These are phyloP conservation scores for Cyrtorhinus lividipennis DNA, from an alignment of 1,140 invertebrate species.

Conservation along the genomic window DNA sequence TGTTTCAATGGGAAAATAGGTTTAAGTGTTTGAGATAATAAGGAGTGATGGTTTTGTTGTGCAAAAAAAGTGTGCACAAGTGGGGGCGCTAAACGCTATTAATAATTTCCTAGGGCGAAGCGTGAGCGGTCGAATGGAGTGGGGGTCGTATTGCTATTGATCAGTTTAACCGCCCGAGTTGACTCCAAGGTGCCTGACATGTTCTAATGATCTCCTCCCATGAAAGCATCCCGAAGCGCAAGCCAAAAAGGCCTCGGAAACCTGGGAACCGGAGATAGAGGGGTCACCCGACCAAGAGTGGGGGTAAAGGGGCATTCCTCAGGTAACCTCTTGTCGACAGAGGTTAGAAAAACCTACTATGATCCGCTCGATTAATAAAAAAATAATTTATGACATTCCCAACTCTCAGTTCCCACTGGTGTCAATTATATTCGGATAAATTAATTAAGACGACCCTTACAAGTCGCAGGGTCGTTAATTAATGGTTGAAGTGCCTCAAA, in stretches of 20 bases:
- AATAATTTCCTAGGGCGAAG: background rate
- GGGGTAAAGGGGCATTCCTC: background rate
- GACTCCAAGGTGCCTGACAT: slow-evolving; percentile 3
- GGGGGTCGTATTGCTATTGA: background rate
- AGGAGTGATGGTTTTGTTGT: too few relatives aligned
- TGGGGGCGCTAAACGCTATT: background rate
- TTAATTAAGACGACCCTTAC: too few relatives aligned
- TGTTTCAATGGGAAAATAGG: too few relatives aligned
- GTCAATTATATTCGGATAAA: too few relatives aligned
- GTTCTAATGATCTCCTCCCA: background rate
- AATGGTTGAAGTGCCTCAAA: too few relatives aligned
- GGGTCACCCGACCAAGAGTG: background rate
- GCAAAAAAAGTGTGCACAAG: too few relatives aligned
- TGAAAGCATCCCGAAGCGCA: background rate
- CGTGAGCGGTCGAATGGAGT: background rate
- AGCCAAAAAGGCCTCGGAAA: background rate
- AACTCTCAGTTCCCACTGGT: background rate
- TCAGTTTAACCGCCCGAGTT: slow-evolving; percentile 7
- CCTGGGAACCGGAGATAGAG: background rate
- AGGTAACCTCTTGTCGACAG: background rate
- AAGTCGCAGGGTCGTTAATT: too few relatives aligned
- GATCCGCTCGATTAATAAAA: too few relatives aligned
- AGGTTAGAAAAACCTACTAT: background rate
- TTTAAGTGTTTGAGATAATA: too few relatives aligned
- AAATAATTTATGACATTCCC: background rate